These are phyloP conservation scores for Peucedramus taeniatus DNA, from an alignment of 2,113 vertebrate genomes.

Conservation along the genomic window DNA sequence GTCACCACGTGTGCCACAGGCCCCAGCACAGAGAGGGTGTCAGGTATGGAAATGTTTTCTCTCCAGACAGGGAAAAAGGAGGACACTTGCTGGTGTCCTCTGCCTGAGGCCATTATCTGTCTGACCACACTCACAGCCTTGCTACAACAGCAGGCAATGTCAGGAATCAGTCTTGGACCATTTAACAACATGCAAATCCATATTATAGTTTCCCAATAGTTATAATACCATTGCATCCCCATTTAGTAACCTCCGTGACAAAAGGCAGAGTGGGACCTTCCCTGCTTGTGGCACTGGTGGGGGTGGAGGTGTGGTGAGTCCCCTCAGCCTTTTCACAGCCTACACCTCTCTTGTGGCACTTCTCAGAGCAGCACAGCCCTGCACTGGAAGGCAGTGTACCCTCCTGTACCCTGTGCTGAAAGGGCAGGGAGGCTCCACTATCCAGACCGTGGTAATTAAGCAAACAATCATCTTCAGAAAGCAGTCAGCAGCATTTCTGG, in stretches of 20 bases:
- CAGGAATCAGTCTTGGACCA: neutral
- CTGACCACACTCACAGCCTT: rapidly evolving
- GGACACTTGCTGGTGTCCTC: rapidly evolving
- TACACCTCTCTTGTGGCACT: neutral
- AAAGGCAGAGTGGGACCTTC: neutral
- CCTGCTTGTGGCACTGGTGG: rapidly evolving
- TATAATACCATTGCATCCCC: neutral
- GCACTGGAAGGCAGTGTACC: rapidly evolving
- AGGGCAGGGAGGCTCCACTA: neutral
- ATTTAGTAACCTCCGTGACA: neutral
- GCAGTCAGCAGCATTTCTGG: neutral
- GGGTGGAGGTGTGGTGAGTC: rapidly evolving
- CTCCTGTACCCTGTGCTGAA: neutral
- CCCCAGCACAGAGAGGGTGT: neutral
- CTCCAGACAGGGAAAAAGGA: neutral
- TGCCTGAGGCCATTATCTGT: neutral
- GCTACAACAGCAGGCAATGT: neutral
- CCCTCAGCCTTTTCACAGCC: neutral
- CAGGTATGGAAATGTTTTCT: neutral
- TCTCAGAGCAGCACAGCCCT: rapidly evolving
- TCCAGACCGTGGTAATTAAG: neutral
- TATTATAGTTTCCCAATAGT: neutral
- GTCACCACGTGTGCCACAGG: neutral
- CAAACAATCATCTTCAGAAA: neutral
- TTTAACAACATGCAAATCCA: neutral